Evolutionary conservation across 2,888 invertebrate species (phyloP), one percentile per base, ranked within the genome.

Genomic region (Sclerodermus sp.): DNA sequence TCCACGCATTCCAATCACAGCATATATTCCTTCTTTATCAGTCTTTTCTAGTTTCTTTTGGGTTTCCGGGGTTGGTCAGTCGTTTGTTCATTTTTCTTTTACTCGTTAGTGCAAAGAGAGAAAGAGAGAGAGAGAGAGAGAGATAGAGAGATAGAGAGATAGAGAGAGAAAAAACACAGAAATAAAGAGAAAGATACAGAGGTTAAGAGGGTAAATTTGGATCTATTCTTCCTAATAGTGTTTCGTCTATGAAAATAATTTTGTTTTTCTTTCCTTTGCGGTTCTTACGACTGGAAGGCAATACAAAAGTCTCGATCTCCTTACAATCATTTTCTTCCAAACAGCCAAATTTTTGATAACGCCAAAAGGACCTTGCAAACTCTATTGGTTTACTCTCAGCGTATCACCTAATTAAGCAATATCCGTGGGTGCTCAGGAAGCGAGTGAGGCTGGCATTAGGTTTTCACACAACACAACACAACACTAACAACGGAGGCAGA

Each of bases 1-100:
- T 74, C 74, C 68, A 73, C 73, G 71, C 74, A 74, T 71, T 78
- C 75, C 73, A 78, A 80, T 63, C 61, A 55, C 62, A 63, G 55
- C 55, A 47, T 42, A 38, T 40, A 1, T 37, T 48, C 41, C 23
- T 43, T 51, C 45, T 42, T 41, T 36, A 29, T 58, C 42, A 16
- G 18, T 32, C 16, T 17, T 45, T 45, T 39, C 29, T 9, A 15
- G 39, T 44, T 16, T 36, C 34, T 8, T 29, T 14, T 10, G 4
- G 12, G 38, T 16, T 14, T 38, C 14, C 38, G 5, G n/a, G n/a
- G 38, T 14, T 16, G 16, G 12, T 34, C 23, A 8, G 45, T 53
- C 39, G 16, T 51, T 53, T 41, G 48, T 57, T 50, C 44, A 15
- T 29, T 8, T 10, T 32, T 39, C 39, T 46, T 31, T 30, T 39